A percentile compares a stretch with the other conserved stretches of the same genome.
These are phyloP conservation scores for Paragorgia papillata DNA, from an alignment of 92 coral and sea anemone species.

Conservation along the genomic window DNA sequence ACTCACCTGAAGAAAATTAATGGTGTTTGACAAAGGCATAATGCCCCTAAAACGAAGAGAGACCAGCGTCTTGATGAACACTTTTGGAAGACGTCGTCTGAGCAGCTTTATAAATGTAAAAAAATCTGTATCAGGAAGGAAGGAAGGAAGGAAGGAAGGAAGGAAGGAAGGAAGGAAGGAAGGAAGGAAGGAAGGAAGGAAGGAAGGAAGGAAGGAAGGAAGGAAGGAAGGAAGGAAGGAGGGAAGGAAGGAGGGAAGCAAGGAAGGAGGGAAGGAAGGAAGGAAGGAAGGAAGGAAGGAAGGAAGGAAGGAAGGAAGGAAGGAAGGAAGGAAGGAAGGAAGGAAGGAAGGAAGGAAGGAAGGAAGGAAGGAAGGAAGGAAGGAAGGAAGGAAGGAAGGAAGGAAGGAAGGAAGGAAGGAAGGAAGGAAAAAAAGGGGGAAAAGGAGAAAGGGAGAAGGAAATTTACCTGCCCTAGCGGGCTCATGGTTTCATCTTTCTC, in stretches of 20 bases:
- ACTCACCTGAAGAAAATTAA: slow-evolving; percentile 74
- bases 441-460: not conserved
- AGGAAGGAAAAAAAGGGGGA: not conserved
- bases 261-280: too few species aligned
- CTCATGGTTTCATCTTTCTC: slow-evolving; percentile 75
- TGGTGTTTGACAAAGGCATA: slow-evolving; percentile 71
- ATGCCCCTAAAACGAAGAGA: slow-evolving; percentile 66
- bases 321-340: not conserved
- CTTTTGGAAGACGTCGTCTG: slow-evolving; percentile 75
- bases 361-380: not conserved
- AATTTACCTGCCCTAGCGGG: slow-evolving; percentile 82
- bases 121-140: too few species aligned
- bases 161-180: too few species aligned
- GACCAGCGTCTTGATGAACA: slow-evolving; percentile 76
- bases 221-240: too few species aligned
- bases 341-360: not conserved
- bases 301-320: not conserved
- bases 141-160: too few species aligned
- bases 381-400: not conserved
- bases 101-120: slow-evolving; percentile 56
- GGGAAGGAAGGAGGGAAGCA: too few species aligned
- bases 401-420: not conserved
- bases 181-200: too few species aligned
- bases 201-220: too few species aligned
- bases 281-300: too few species aligned